These are phyloP conservation scores for Crotophaga sulcirostris DNA, from an alignment of 2,113 vertebrate species.

Conservation along the genomic window DNA sequence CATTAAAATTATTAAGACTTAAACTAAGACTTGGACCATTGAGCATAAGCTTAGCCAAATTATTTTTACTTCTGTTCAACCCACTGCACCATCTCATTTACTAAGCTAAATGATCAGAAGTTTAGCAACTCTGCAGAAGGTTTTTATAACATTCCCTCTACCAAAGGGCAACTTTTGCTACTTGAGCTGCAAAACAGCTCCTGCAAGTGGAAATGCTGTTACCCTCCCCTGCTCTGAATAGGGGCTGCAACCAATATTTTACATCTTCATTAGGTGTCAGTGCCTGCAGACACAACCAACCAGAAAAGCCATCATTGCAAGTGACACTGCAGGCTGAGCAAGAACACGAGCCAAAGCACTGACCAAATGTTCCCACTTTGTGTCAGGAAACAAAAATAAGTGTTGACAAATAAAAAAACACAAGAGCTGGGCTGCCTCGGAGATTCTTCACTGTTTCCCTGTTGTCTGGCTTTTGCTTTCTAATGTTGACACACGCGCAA, in stretches of 20 bases:
- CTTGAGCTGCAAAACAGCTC: background rate
- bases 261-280: background rate
- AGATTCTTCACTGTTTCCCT: background rate
- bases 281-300: background rate
- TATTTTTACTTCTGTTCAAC: background rate
- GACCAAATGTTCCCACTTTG: slow-evolving; percentile 15
- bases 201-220: background rate
- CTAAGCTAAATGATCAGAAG: background rate
- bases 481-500: background rate
- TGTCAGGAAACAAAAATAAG: slow-evolving; percentile 6
- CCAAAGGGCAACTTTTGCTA: background rate
- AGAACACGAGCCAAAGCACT: background rate
- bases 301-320: background rate
- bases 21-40: background rate
- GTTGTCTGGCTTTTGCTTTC: slow-evolving; percentile 9
- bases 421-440: background rate
- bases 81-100: background rate
- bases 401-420: slow-evolving; percentile 11
- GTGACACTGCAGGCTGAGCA: background rate
- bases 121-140: background rate
- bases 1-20: slow-evolving; percentile 32
- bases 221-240: background rate
- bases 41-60: slow-evolving; percentile 23
- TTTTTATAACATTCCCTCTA: background rate
- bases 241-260: background rate